phyloP scores from a whole-genome alignment of 2,113 vertebrate genomes.

The Machaerirhynchus nigripectus region DNA sequence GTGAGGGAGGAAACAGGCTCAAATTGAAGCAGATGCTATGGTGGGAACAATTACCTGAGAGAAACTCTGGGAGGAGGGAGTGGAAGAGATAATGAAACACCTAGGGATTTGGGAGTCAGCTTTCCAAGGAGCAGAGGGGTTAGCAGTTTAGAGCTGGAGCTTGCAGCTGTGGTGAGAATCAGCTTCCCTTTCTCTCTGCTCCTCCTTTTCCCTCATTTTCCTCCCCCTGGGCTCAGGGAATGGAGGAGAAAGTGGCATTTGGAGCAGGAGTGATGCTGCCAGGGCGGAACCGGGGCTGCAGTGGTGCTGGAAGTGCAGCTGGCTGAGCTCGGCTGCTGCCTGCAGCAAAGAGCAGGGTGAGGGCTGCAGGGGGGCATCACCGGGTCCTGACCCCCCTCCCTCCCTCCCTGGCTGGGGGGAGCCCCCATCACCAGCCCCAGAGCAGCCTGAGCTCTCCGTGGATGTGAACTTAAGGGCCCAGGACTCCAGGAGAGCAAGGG shows the following conservation, averaged over 20 bases:
- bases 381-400: neutral
- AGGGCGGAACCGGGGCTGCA: neutral
- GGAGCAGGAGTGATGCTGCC: neutral
- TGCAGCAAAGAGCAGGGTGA: neutral
- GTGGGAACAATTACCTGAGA: slow-evolving; percentile 68
- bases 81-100: slow-evolving; percentile 65
- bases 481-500: neutral
- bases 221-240: neutral
- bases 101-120: slow-evolving; percentile 60
- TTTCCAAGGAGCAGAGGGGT: slow-evolving; percentile 37
- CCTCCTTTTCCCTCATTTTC: neutral
- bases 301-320: neutral
- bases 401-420: neutral
- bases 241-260: neutral
- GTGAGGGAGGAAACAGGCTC: slow-evolving; percentile 37
- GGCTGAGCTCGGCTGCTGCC: neutral
- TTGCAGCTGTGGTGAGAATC: slow-evolving; percentile 37
- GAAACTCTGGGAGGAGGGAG: slow-evolving; percentile 38
- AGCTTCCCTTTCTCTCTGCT: neutral
- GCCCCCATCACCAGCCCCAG: neutral
- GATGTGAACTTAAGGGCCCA: neutral
- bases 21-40: slow-evolving; percentile 55
- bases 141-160: slow-evolving; percentile 36
- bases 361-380: neutral
- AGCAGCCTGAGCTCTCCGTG: neutral